A percentile compares a stretch with the other conserved stretches of the same genome.
These are phyloP conservation scores for Caracal caracal DNA, from an alignment of 2,113 vertebrate species.

Conservation along the genomic window DNA sequence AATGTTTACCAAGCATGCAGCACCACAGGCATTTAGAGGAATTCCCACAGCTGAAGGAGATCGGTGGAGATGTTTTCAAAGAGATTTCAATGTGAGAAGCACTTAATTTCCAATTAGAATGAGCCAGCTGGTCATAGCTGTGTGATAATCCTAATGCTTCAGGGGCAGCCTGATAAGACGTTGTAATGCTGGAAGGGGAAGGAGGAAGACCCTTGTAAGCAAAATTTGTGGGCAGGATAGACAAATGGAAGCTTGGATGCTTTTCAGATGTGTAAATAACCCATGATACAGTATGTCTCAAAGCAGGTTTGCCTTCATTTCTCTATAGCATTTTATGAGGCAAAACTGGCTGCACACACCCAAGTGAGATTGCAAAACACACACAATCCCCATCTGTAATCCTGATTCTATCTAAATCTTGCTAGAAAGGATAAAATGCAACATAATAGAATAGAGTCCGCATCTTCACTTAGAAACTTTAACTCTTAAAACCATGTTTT, in stretches of 20 bases:
- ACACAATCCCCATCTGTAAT: background rate
- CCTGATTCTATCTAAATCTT: background rate
- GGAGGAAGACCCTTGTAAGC: background rate
- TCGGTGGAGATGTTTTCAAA: background rate
- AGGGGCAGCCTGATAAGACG: background rate
- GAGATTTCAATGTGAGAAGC: conserved; percentile 31
- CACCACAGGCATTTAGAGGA: conserved; percentile 19
- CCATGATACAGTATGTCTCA: background rate
- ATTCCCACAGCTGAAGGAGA: conserved; percentile 7
- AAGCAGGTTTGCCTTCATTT: conserved; percentile 33
- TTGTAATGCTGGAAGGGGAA: background rate
- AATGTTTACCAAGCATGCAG: background rate
- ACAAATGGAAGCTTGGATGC: background rate
- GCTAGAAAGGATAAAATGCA: conserved; percentile 1
- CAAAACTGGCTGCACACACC: background rate
- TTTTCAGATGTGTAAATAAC: conserved; percentile 24
- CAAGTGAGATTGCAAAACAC: conserved; percentile 24
- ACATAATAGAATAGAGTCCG: background rate
- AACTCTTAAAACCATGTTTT: too few species aligned
- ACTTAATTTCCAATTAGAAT: conserved; percentile 55
- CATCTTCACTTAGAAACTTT: conserved; percentile 2
- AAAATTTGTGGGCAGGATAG: background rate
- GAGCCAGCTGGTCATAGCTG: conserved; percentile 6
- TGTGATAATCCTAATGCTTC: conserved; percentile 35
- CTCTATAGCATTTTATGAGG: conserved; percentile 1